phyloP scores from a whole-genome alignment of 2,888 invertebrate genomes.

The Eudasyphora cyanicolor region DNA sequence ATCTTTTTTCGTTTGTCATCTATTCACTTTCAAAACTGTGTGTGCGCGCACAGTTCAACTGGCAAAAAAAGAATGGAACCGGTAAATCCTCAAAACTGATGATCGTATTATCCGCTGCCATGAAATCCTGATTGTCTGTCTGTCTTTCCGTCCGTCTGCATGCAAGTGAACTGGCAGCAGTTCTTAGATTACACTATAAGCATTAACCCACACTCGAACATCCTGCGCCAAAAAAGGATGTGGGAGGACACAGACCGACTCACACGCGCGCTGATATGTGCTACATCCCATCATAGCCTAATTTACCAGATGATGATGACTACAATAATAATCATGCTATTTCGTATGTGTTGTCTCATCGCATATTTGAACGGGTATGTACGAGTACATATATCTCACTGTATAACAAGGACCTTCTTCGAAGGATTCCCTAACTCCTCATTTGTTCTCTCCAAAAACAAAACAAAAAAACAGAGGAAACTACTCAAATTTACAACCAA shows the following conservation, averaged over 20 bases:
- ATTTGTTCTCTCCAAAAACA: no score
- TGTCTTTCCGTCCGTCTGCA: no score
- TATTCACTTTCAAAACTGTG: background rate
- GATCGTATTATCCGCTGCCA: conserved; percentile 30
- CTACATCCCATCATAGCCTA: conserved; percentile 3
- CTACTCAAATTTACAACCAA: conserved; percentile 15
- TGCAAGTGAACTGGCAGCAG: background rate
- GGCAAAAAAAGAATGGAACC: background rate
- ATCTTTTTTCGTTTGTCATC: background rate
- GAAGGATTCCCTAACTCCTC: background rate
- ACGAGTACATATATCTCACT: background rate
- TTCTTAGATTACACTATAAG: background rate
- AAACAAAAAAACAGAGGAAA: no score
- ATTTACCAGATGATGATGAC: conserved; percentile 10
- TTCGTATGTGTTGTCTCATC: background rate
- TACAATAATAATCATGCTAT: background rate
- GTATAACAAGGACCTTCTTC: conserved; percentile 17
- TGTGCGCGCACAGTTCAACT: no score
- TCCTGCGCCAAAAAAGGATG: background rate
- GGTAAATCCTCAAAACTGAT: conserved; percentile 28
- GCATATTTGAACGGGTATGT: background rate
- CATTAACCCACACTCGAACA: background rate
- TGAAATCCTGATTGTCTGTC: no score
- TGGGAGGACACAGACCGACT: background rate
- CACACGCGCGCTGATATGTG: no score